A percentile compares a stretch with the other conserved stretches of the same genome.
phyloP scores from a whole-genome alignment of 35 echinoderm and acorn worm genomes.

The Stichopus chloronotus region DNA sequence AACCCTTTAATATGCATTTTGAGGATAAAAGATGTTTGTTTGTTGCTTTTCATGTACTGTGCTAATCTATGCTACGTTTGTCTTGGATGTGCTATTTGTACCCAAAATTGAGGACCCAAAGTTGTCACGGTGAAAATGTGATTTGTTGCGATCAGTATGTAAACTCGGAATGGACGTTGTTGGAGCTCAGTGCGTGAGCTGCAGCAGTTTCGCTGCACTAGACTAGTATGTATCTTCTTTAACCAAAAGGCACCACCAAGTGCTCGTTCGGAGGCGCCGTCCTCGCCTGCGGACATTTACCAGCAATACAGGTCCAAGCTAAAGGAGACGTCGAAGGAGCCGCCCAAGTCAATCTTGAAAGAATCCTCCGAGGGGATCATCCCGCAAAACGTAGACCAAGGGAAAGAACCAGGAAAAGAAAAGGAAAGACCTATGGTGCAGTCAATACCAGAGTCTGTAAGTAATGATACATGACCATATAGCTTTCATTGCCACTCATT shows the following conservation, averaged over 20 bases:
- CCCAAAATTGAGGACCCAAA: no score
- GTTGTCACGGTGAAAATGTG: no score
- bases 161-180: no score
- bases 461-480: neutral
- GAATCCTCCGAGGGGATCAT: neutral
- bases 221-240: neutral
- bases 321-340: neutral
- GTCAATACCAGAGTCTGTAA: conserved; percentile 7
- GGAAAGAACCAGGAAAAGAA: neutral
- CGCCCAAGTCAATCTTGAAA: conserved; percentile 25
- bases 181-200: no score
- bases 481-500: no score
- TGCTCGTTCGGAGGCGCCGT: neutral
- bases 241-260: neutral
- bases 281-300: conserved; percentile 22
- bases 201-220: no score
- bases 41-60: no score
- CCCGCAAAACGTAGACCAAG: neutral
- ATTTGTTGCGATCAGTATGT: no score
- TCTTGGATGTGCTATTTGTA: no score
- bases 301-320: conserved; percentile 1
- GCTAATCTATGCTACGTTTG: no score
- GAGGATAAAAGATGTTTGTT: no score
- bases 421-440: neutral
- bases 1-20: no score